Evolutionary conservation across 2,797 vertebrate genomes (phyloP).

Genomic region (Mallotus villosus): DNA sequence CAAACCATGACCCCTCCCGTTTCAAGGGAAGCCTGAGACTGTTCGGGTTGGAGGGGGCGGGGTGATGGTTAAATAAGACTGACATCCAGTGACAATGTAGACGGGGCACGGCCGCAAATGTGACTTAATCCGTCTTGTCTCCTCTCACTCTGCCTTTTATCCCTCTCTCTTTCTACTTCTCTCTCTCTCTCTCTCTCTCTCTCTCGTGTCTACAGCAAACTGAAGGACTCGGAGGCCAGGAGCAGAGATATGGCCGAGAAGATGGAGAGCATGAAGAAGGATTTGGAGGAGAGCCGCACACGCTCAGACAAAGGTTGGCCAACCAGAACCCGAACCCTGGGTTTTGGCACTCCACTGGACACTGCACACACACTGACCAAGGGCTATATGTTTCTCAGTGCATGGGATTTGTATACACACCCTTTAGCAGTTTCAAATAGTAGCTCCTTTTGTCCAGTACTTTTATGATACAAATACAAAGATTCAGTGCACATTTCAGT

Average conservation of each 20-base stretch:
- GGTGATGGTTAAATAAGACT: too few species aligned
- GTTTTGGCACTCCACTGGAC: not conserved
- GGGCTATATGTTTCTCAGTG: not conserved
- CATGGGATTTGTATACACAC: too few species aligned
- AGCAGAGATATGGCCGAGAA: constrained; percentile 84
- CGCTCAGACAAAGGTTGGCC: constrained; percentile 82
- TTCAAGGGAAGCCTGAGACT: too few species aligned
- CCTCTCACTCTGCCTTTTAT: not conserved
- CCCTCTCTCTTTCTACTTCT: not conserved
- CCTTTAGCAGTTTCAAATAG: too few species aligned
- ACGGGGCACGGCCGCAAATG: not conserved
- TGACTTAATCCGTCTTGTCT: not conserved
- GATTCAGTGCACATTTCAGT: too few species aligned
- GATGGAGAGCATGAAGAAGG: constrained; percentile 88
- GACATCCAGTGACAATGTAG: too few species aligned
- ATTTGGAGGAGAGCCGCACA: constrained; percentile 86
- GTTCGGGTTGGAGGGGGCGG: too few species aligned
- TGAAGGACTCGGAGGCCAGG: constrained; percentile 86
- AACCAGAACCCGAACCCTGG: not conserved
- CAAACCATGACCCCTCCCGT: not conserved
- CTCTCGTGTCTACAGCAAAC: constrained; percentile 74
- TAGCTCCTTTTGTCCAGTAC: too few species aligned
- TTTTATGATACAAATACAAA: not conserved
- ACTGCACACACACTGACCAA: too few species aligned
- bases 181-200: not conserved